phyloP scores from a whole-genome alignment of 2,888 invertebrate species.

The Tubiluchus corallicola region DNA sequence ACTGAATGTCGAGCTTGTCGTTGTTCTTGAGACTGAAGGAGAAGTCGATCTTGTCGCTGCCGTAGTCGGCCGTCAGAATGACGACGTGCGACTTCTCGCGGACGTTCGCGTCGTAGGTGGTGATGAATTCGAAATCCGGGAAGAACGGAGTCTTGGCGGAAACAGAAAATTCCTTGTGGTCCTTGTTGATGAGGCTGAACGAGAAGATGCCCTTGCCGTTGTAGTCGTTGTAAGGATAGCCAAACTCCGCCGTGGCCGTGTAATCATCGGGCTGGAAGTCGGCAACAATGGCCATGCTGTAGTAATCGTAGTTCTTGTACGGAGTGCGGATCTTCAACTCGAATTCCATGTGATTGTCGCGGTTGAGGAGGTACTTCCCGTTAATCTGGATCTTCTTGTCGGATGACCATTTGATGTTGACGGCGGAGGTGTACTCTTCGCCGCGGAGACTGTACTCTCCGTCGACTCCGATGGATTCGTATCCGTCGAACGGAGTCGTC shows the following conservation, averaged over 20 bases:
- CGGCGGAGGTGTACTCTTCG: background rate
- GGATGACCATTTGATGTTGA: background rate
- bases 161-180: background rate
- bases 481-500: background rate
- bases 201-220: background rate
- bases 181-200: background rate
- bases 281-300: background rate
- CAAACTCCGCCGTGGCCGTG: background rate
- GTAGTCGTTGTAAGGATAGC: constrained; percentile 1
- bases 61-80: background rate
- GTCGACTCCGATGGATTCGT: background rate
- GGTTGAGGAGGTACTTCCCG: background rate
- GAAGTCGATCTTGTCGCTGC: background rate
- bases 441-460: background rate
- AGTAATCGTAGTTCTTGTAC: background rate
- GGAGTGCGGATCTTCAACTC: background rate
- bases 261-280: background rate
- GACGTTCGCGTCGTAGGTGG: background rate
- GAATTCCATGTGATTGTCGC: background rate
- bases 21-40: too few species aligned
- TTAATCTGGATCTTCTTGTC: background rate
- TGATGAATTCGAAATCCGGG: background rate
- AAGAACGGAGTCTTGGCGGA: background rate
- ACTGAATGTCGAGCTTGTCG: background rate
- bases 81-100: background rate